Base-by-base conservation (phyloP, 2,888 invertebrate genomes). In the Junonia oenone region DNA sequence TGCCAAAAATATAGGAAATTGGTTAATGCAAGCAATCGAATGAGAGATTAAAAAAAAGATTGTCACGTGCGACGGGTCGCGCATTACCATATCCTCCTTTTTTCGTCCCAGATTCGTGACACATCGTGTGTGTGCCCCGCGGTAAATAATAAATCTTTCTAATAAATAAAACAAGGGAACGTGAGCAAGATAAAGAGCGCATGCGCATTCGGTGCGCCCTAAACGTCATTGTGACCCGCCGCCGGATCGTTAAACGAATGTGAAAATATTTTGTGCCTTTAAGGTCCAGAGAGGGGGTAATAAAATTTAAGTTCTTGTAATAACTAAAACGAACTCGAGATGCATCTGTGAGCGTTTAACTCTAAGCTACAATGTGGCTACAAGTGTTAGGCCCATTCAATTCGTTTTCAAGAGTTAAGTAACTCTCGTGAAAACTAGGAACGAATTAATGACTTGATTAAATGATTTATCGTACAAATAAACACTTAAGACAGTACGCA, bases 131-230 rank as follows among this genome's bases (percentile, higher is more conserved):
- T 78, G 89, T 78, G 87, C 86, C 72, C 71, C 73, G 78, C 72
- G 81, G 88, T 87, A 87, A 89, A 88, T 88, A 89, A 89, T 88
- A 89, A 89, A 89, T 89, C 84, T 85, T 85, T 87, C 88, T 88
- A 90, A 89, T 90, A 89, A 89, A 88, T 89, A 88, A 87, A 89
- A 87, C 85, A 88, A 83, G 82, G 83, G 80, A 83, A 88, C 90
- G 88, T 88, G 90, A 83, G 85, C 65, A 71, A 87, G 86, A 88
- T 88, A 88, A 89, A 84, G 69, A 80, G 83, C 64, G 87, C 86
- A 71, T 78, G 78, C 68, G 91, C 81, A 63, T 87, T 87, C 72
- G 86, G 89, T 92, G 90, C 63, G 91, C 91, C 79, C 78, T 76
- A 81, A 83, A 81, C 81, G 81, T 76, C 76, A 83, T 81, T 85